phyloP scores from a whole-genome alignment of 2,113 vertebrate genomes.

The Apaloderma vittatum region DNA sequence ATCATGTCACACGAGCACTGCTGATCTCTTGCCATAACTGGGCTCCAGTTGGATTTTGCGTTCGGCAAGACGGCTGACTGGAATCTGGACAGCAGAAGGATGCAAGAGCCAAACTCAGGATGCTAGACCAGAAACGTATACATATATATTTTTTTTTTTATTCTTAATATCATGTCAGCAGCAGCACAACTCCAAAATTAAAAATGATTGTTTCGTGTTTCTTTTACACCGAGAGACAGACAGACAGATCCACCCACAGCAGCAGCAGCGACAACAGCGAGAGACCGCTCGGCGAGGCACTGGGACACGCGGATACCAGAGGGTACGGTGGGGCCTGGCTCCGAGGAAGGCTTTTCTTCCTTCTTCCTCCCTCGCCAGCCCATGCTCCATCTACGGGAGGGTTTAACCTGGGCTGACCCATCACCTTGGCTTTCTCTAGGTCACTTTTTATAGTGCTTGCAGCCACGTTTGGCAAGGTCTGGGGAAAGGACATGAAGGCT shows the following conservation, averaged over 20 bases:
- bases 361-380: background rate
- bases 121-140: conserved; percentile 74
- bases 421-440: background rate
- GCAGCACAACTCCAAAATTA: conserved; percentile 65
- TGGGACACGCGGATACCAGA: background rate
- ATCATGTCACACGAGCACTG: accelerated
- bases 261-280: conserved; percentile 39
- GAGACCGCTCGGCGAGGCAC: conserved; percentile 13
- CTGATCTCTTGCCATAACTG: accelerated
- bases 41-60: background rate
- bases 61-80: accelerated
- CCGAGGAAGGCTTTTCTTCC: background rate
- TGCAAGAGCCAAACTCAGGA: conserved; percentile 19
- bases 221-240: conserved; percentile 57
- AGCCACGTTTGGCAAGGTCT: background rate
- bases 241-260: conserved; percentile 59
- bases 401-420: background rate
- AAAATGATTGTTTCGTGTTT: conserved; percentile 58
- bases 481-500: background rate
- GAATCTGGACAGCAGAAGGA: background rate
- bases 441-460: background rate
- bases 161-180: conserved; percentile 66
- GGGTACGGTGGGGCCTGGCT: background rate
- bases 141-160: conserved; percentile 25
- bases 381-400: background rate